phyloP scores from a whole-genome alignment of 2,113 vertebrate genomes.

The Lipotes vexillifer region DNA sequence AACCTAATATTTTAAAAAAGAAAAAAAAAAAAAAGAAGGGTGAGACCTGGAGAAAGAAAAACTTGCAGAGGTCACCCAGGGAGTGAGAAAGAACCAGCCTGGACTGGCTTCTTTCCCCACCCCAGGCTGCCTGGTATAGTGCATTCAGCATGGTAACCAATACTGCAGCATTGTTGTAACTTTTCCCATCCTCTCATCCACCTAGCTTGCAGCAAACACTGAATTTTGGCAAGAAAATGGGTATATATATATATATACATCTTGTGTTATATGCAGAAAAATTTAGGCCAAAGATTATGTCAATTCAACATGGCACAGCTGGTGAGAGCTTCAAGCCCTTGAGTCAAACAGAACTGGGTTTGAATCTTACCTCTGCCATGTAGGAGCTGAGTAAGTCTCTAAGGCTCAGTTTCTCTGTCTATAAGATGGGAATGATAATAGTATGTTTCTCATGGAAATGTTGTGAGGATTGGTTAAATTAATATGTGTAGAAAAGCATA shows the following conservation, averaged over 20 bases:
- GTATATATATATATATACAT: background rate
- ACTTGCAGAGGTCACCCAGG: background rate
- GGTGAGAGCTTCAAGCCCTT: background rate
- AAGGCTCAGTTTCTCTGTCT: background rate
- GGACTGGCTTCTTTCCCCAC: background rate
- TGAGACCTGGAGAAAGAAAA: background rate
- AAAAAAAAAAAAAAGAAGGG: background rate
- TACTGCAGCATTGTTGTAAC: background rate
- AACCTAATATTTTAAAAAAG: no score
- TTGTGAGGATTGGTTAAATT: background rate
- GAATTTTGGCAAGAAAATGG: background rate
- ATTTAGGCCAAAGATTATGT: background rate
- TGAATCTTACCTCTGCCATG: background rate
- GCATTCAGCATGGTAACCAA: slow-evolving; percentile 14
- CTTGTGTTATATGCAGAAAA: background rate
- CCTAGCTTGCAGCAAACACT: background rate
- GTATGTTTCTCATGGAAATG: background rate
- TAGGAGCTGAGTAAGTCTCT: background rate
- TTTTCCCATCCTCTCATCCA: background rate
- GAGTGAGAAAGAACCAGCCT: background rate
- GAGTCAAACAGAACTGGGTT: background rate
- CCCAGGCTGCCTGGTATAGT: background rate
- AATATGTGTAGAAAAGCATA: background rate
- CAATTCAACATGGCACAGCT: background rate
- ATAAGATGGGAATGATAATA: background rate